phyloP scores from a whole-genome alignment of 2,113 vertebrate species.

The Zapornia atra region DNA sequence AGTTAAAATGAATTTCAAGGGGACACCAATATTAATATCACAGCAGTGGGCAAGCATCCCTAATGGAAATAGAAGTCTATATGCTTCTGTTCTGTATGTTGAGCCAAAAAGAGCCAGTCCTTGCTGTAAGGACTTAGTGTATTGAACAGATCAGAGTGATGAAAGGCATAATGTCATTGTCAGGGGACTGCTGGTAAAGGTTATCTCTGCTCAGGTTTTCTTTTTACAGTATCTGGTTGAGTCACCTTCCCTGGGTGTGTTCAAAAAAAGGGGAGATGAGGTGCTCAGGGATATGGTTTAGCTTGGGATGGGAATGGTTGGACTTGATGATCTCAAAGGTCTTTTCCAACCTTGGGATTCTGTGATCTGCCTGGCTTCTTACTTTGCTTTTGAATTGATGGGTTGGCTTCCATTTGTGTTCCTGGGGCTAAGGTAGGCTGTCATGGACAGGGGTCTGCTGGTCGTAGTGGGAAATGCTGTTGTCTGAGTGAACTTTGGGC shows the following conservation, averaged over 20 bases:
- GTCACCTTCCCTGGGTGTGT: no score
- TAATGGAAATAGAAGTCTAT: neutral
- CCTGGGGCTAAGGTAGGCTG: neutral
- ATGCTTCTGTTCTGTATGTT: neutral
- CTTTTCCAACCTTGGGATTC: no score
- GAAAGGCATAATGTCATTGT: neutral
- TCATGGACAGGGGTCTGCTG: accelerated
- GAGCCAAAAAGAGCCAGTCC: neutral
- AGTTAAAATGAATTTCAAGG: neutral
- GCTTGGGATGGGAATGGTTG: no score
- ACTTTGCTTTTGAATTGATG: neutral
- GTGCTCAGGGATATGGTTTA: no score
- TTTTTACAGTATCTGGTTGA: neutral
- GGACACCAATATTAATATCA: neutral
- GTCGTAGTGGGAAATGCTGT: accelerated
- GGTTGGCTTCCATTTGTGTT: neutral
- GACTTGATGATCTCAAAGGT: no score
- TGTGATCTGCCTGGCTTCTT: neutral
- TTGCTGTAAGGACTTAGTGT: neutral
- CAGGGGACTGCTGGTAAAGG: neutral
- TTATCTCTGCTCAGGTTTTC: neutral
- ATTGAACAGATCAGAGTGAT: neutral
- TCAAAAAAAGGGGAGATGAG: no score
- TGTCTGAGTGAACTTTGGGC: accelerated
- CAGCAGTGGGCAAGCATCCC: neutral